These are phyloP conservation scores for Nephrotoma guestfalica DNA, from an alignment of 2,888 invertebrate genomes.

Conservation along the genomic window DNA sequence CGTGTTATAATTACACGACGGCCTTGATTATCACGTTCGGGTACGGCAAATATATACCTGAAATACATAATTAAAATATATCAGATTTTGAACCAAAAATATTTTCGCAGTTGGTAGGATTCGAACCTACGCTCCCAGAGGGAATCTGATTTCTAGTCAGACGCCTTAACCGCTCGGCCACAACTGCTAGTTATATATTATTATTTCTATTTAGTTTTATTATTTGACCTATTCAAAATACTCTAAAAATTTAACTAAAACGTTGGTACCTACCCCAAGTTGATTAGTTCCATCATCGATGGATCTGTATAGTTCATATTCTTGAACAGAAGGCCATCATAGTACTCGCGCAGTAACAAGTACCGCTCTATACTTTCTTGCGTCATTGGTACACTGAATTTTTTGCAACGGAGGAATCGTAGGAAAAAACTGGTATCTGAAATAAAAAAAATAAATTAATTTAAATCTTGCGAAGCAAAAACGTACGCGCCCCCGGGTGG, in stretches of 20 bases:
- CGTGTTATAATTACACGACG: constrained; percentile 61
- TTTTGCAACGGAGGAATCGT: constrained; percentile 64
- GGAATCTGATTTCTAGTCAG: constrained; percentile 35
- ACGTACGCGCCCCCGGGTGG: constrained; percentile 65
- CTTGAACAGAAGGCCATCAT: constrained; percentile 60
- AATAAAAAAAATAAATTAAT: not conserved
- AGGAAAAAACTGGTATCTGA: constrained; percentile 47
- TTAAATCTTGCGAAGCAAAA: constrained; percentile 20
- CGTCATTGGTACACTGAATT: constrained; percentile 64
- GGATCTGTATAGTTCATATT: constrained; percentile 56
- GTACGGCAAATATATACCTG: constrained; percentile 53
- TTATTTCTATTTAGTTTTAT: not conserved
- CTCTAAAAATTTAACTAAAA: not conserved
- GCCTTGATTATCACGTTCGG: constrained; percentile 56
- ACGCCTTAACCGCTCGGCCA: constrained; percentile 35
- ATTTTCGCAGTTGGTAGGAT: constrained; percentile 29
- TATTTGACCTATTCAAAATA: not conserved
- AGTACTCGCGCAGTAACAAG: constrained; percentile 57
- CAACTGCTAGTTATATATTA: constrained; percentile 24
- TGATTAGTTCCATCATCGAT: constrained; percentile 52
- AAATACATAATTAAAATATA: not conserved
- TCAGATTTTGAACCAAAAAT: not conserved
- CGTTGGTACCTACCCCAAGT: constrained; percentile 42
- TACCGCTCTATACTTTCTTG: constrained; percentile 66
- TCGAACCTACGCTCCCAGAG: constrained; percentile 34